Base-by-base conservation (phyloP, 2,888 invertebrate genomes). In the Meganola albula region DNA sequence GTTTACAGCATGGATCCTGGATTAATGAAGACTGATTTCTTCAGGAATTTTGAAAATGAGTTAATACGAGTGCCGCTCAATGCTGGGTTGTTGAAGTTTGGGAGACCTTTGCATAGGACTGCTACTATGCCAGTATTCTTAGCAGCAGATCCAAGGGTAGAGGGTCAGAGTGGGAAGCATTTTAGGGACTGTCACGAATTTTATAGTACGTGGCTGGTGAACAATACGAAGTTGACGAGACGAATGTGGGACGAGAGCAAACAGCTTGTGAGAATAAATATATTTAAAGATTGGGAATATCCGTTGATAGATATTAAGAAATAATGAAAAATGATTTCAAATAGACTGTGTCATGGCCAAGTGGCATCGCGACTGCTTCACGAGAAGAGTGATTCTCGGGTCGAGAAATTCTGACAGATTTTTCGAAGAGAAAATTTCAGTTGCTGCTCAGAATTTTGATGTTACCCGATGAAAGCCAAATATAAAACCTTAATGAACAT, bases 1-100 rank as follows among this genome's bases (percentile, higher is more conserved):
- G 91, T 90, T 0, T 94, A 94, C 66, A 94, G 92, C 51, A 84
- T 95, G 56, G 95, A 95, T 78, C 96, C 95, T 1, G 95, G 95
- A 4, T 86, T 93, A 74, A 90, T 92, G 26, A 91, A 92, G 60
- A 90, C 92, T 0, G 91, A 91, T 13, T 93, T 94, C 32, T 94
- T 93, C 88, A 88, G 92, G 27, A 90, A 74, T 39, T 56, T 53
- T 2, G 57, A 64, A 0, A 63, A 48, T 23, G 43, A 52, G 0
- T 25, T 46, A 3, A 40, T 64, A 25, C 63, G 51, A 28, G 47
- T 37, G 4, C 22, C 61, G 2, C 35, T 76, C 0, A 72, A 66
- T 37, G 21, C 32, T 11, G 70, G 55, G 1, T 41, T 77, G 16
- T 27, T 51, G 12, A 44, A 39, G 20, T 48, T 73, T 18, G 77